Base-by-base conservation (phyloP, 1,140 invertebrate genomes). In the Euura lappo region DNA sequence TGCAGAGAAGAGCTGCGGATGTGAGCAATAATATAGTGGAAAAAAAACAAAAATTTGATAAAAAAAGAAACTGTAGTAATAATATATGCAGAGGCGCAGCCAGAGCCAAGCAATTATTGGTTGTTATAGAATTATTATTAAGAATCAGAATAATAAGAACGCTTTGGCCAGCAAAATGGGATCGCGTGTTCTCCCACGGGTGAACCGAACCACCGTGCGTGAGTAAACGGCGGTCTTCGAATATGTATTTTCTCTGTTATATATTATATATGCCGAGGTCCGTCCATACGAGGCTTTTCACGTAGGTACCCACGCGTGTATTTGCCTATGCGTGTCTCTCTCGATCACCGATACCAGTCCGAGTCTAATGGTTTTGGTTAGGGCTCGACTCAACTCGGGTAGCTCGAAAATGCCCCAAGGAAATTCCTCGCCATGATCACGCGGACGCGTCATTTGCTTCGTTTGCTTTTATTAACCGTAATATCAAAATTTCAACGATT, bases 101-200 rank as follows among this genome's bases (percentile, higher is more conserved):
- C 51, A 60, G 51, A 60, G 51, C 51, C 51, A n/a, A 60, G 51
- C 51, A 60, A 60, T 60, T 60, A 60, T 60, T 60, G 51, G 51
- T 60, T 60, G 51, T 60, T 60, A 60, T 60, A 60, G 51, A n/a
- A 60, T 60, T 60, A 60, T 60, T 60, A 60, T 60, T 60, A 60
- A 60, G 51, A 60, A 60, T 60, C 8, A 60, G 13, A 60, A 60
- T 60, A 60, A 60, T 60, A 60, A 60, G 51, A 60, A 60, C 51
- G 51, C 8, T 60, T 60, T 60, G 51, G 51, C 51, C 51, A n/a
- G 8, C 8, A 60, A 60, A 60, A n/a, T 8, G 8, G 51, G 51
- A 60, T 60, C 51, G 51, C 51, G 51, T 60, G 51, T 60, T 60
- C 51, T 60, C 51, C 51, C 51, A 60, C 51, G 51, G 51, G 51